phyloP scores from a whole-genome alignment of 2,888 invertebrate species.

The Drosophila phalerata region DNA sequence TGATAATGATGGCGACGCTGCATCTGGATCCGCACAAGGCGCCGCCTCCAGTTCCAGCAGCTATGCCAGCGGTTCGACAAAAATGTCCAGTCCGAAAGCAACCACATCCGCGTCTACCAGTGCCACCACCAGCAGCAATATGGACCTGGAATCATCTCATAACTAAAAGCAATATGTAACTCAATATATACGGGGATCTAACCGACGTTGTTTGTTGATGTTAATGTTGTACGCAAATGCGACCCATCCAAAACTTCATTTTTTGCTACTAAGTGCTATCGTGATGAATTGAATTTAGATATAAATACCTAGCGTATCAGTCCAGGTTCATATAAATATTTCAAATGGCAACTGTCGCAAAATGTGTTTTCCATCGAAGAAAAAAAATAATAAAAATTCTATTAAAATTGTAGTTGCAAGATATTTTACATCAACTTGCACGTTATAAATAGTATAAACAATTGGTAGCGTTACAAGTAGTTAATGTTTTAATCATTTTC shows the following conservation, averaged over 20 bases:
- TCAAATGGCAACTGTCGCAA: slow-evolving; percentile 36
- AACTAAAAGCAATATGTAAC: slow-evolving; percentile 45
- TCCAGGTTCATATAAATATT: slow-evolving; percentile 21
- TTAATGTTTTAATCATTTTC: slow-evolving; percentile 35
- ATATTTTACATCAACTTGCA: slow-evolving; percentile 57
- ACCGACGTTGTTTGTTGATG: slow-evolving; percentile 59
- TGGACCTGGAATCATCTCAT: slow-evolving; percentile 60
- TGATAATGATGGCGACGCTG: slow-evolving; percentile 38
- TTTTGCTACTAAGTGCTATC: slow-evolving; percentile 44
- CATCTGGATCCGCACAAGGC: slow-evolving; percentile 48
- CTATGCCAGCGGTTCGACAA: slow-evolving; percentile 59
- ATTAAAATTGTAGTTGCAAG: slow-evolving; percentile 37
- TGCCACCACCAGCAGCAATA: slow-evolving; percentile 56
- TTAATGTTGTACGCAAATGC: slow-evolving; percentile 53
- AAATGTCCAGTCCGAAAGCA: slow-evolving; percentile 48
- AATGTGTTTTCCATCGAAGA: slow-evolving; percentile 53
- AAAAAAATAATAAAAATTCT: slow-evolving; percentile 16
- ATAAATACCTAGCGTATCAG: slow-evolving; percentile 34
- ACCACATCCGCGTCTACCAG: slow-evolving; percentile 59
- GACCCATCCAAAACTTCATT: slow-evolving; percentile 46
- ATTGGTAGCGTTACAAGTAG: slow-evolving; percentile 50
- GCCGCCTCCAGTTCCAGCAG: slow-evolving; percentile 52
- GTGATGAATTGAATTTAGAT: slow-evolving; percentile 59
- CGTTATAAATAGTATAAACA: slow-evolving; percentile 31
- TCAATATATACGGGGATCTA: slow-evolving; percentile 38